A percentile compares a stretch with the other conserved stretches of the same genome.
Conservation (phyloP, 2,113 vertebrate genomes). For the Opisthocomus hoazin region DNA sequence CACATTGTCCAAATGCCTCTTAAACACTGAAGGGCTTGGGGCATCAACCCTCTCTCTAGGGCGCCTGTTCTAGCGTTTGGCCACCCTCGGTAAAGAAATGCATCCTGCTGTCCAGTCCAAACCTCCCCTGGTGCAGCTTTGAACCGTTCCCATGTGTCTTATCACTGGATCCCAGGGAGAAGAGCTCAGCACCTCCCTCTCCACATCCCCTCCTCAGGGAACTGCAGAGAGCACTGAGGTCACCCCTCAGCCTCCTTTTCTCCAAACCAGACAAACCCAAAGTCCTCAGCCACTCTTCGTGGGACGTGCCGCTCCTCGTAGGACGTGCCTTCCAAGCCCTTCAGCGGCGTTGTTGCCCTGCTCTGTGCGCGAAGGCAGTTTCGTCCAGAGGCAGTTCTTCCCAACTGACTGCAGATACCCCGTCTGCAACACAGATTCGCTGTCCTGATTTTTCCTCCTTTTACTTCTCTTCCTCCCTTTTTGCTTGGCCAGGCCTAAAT, state of each 20-base stretch:
- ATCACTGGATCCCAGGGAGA: too few relatives aligned
- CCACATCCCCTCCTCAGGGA: too few relatives aligned
- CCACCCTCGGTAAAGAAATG: background rate
- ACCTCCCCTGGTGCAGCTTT: too few relatives aligned
- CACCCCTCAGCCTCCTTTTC: too few relatives aligned
- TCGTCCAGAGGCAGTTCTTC: background rate
- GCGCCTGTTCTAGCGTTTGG: background rate
- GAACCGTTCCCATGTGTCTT: too few relatives aligned
- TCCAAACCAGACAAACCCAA: background rate
- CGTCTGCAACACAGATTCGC: background rate
- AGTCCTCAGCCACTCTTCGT: too few relatives aligned
- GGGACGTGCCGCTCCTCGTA: accelerated
- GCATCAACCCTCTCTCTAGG: background rate
- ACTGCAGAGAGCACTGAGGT: too few relatives aligned
- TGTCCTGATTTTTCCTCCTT: background rate
- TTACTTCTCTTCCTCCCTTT: background rate
- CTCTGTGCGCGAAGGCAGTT: background rate
- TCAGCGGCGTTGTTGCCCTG: background rate
- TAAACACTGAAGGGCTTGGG: background rate
- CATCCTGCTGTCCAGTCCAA: background rate
- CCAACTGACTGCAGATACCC: too few relatives aligned
- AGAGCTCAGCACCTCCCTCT: too few relatives aligned
- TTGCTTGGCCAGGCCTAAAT: background rate
- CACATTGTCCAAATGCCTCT: background rate
- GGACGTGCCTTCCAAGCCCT: background rate